Evolutionary conservation across 2,113 vertebrate genomes (phyloP).

Genomic region (Gallinago paraguaiae): DNA sequence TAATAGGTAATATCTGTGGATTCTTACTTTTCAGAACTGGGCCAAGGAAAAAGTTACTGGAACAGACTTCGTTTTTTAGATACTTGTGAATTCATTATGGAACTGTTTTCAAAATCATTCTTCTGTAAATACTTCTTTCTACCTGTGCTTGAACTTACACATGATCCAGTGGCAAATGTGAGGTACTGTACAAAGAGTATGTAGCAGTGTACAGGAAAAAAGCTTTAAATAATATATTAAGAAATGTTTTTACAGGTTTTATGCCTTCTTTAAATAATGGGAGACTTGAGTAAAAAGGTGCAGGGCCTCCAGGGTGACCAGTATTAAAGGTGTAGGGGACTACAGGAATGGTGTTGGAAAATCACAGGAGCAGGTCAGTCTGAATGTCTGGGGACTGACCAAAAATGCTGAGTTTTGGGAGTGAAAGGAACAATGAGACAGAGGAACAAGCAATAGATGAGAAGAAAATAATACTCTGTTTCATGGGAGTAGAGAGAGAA

Average conservation of each 20-base stretch:
- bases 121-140: conserved; percentile 94
- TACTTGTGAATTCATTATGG: conserved; percentile 92
- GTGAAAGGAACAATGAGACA: not conserved
- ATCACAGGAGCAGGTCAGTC: not conserved
- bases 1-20: not conserved
- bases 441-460: not conserved
- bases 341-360: not conserved
- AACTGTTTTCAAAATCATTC: conserved; percentile 94
- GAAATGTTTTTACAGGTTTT: not conserved
- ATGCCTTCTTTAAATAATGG: not conserved
- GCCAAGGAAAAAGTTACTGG: conserved; percentile 95
- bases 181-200: conserved; percentile 77
- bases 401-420: fast-evolving
- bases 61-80: conserved; percentile 93
- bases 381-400: not conserved
- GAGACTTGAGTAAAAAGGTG: not conserved
- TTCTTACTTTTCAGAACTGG: conserved; percentile 82
- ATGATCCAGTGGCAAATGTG: conserved; percentile 94
- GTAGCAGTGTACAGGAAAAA: not conserved
- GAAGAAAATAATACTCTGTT: not conserved
- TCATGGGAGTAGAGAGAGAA: not conserved
- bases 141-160: conserved; percentile 88
- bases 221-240: not conserved
- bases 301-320: not conserved
- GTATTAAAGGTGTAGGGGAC: not conserved